phyloP scores from a whole-genome alignment of 2,113 vertebrate species.

The Podarcis muralis region DNA sequence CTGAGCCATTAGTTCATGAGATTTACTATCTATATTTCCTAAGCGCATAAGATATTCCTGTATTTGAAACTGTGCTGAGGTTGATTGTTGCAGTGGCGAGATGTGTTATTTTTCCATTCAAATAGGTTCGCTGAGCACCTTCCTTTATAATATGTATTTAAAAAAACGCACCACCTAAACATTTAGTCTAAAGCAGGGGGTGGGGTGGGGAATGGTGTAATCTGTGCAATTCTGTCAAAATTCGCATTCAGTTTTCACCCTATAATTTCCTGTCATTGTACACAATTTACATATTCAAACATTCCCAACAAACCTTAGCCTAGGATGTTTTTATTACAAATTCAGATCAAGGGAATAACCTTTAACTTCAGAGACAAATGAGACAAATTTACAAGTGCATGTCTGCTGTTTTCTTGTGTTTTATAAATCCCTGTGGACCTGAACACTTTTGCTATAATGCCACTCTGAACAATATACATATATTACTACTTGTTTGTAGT shows the following conservation, averaged over 20 bases:
- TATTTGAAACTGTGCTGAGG: constrained; percentile 51
- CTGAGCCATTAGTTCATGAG: constrained; percentile 58
- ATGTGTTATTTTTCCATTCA: constrained; percentile 63
- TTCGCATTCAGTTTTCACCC: constrained; percentile 78
- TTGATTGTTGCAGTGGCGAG: constrained; percentile 58
- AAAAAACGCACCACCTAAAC: constrained; percentile 33
- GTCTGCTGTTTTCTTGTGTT: constrained; percentile 86
- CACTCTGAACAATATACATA: constrained; percentile 85
- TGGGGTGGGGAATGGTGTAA: constrained; percentile 61
- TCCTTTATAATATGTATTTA: constrained; percentile 51
- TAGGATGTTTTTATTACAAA: constrained; percentile 85
- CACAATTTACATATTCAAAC: constrained; percentile 86
- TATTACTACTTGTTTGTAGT: constrained; percentile 83
- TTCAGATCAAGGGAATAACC: constrained; percentile 89
- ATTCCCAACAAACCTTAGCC: constrained; percentile 79
- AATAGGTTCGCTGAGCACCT: constrained; percentile 65
- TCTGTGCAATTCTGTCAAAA: constrained; percentile 56
- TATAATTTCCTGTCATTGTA: constrained; percentile 84
- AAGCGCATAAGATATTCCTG: constrained; percentile 65
- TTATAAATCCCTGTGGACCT: constrained; percentile 81
- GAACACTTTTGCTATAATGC: constrained; percentile 80
- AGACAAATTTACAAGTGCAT: constrained; percentile 85
- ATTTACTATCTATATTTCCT: constrained; percentile 50
- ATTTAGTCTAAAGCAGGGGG: constrained; percentile 54
- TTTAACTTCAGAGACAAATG: constrained; percentile 92